Evolutionary conservation across 2,113 vertebrate species (phyloP).

Genomic region (Neomonachus schauinslandi): DNA sequence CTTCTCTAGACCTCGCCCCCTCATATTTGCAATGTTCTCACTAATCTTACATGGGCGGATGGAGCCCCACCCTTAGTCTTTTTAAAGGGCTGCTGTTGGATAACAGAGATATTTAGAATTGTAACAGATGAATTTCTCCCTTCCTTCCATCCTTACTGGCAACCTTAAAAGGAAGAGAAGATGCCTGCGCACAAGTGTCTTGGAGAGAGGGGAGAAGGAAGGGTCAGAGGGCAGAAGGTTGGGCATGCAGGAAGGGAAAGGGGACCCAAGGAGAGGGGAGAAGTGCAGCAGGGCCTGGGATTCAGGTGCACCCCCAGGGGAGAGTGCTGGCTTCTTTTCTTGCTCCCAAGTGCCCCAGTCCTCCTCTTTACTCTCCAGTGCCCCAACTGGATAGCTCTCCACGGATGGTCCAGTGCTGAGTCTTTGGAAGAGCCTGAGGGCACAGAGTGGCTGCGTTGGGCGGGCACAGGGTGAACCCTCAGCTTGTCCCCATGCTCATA

Average conservation of each 20-base stretch:
- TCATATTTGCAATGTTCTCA: neutral
- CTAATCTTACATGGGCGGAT: neutral
- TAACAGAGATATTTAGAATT: neutral
- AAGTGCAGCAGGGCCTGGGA: neutral
- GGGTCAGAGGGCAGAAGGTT: neutral
- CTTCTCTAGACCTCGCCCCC: neutral
- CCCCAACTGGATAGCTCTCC: neutral
- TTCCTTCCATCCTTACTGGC: neutral
- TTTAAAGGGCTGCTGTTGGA: neutral
- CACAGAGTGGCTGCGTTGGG: neutral
- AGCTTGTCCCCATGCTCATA: neutral
- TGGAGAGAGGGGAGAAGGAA: too few relatives aligned
- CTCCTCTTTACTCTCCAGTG: neutral
- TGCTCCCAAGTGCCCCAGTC: neutral
- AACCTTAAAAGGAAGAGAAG: neutral
- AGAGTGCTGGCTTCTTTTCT: fast-evolving
- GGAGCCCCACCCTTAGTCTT: neutral
- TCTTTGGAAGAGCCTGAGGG: neutral
- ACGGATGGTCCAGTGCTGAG: neutral
- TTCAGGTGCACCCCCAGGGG: fast-evolving
- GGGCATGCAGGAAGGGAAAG: too few relatives aligned
- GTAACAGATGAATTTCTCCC: neutral
- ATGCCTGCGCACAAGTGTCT: neutral
- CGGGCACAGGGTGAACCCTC: fast-evolving
- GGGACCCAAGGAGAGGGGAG: neutral